Conservation (phyloP, 2,888 invertebrate species). For the Pocota personata region DNA sequence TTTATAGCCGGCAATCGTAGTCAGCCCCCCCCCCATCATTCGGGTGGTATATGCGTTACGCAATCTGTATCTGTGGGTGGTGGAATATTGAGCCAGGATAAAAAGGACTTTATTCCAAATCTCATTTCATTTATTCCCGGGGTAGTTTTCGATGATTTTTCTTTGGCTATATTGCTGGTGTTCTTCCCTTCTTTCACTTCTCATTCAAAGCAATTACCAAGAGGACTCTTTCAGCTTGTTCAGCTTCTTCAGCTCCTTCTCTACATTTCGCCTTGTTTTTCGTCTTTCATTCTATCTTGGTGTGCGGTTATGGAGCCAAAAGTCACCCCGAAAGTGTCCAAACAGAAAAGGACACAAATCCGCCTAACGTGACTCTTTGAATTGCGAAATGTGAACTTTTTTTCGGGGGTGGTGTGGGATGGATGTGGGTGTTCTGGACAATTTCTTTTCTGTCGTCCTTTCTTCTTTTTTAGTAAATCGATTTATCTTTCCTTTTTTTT, state of each 20-base stretch:
- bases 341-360: slow-evolving; percentile 73
- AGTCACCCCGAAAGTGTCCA: slow-evolving; percentile 73
- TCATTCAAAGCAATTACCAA: slow-evolving; percentile 71
- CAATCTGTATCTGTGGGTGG: slow-evolving; percentile 60
- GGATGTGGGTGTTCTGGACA: slow-evolving; percentile 66
- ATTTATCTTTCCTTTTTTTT: slow-evolving; percentile 64
- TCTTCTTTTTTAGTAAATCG: slow-evolving; percentile 50
- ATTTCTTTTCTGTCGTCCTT: slow-evolving; percentile 52
- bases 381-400: slow-evolving; percentile 43
- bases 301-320: slow-evolving; percentile 69
- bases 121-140: slow-evolving; percentile 70
- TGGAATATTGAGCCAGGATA: slow-evolving; percentile 47
- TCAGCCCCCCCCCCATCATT: neutral
- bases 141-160: slow-evolving; percentile 62
- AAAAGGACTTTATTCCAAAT: slow-evolving; percentile 69
- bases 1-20: slow-evolving; percentile 61
- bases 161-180: neutral
- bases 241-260: neutral
- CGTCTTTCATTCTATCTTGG: slow-evolving; percentile 7
- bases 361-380: slow-evolving; percentile 72
- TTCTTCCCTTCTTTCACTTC: slow-evolving; percentile 38
- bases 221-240: slow-evolving; percentile 49
- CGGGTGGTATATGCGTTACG: slow-evolving; percentile 49
- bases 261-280: neutral
- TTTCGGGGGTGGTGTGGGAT: neutral